Evolutionary conservation across 1,140 invertebrate species (phyloP), one percentile per base, ranked within the genome.

Genomic region (Hestina assimilis): DNA sequence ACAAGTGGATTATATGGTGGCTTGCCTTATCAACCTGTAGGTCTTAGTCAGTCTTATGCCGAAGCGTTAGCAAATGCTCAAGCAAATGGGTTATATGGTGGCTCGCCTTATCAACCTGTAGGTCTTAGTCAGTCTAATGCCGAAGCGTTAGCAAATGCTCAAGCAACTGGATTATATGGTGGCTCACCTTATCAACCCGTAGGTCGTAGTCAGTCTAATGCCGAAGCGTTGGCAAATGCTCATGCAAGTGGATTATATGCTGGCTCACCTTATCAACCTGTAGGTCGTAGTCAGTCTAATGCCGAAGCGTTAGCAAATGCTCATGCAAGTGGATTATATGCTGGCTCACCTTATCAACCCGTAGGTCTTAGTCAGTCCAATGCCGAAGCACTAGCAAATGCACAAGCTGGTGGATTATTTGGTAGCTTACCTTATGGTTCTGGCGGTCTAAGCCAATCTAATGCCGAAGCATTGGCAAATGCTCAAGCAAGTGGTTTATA

Each of bases 251-350:
- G 20, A 24, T 6, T 42, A 14, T 20, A 23, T 11, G 45, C 26
- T 7, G 11, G 33, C 1, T 11, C 21, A 48, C 21, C 46, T 19
- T 40, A 40, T 40, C 3, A 15, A 15, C 35, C 15, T 14, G 17
- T 4, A 15, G 14, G 7, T 40, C 15, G 23, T 7, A 21, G 51
- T 14, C 38, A 33, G 17, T 45, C 51, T 9, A 28, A 7, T 11
- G 47, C 52, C 12, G 24, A 57, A 51, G 61, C 63, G 35, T 11
- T 35, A 6, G 63, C 66, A 11, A 24, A 47, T 7, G 28, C 41
- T 35, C 51, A 45, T 33, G 19, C 41, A 1, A 17, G 14, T 12
- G 19, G 19, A 9, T 23, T 41, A 47, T 57, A 62, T 47, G 24
- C 12, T 17, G 28, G 12, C 15, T 31, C 19, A 28, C 42, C 33